A percentile compares a stretch with the other conserved stretches of the same genome.
These are phyloP conservation scores for Pandemis cinnamomeana DNA, from an alignment of 2,888 invertebrate genomes.

Conservation along the genomic window DNA sequence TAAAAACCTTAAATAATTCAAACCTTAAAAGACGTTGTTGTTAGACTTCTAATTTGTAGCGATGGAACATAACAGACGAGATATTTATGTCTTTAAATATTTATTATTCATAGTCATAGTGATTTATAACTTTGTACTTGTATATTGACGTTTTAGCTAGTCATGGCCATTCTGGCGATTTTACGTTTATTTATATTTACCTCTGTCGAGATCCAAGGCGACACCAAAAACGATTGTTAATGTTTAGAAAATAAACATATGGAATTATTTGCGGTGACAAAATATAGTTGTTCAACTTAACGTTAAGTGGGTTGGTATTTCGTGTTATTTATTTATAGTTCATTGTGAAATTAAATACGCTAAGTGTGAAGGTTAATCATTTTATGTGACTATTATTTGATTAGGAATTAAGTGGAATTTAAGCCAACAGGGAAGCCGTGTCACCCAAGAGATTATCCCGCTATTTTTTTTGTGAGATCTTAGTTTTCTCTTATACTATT, in stretches of 20 bases:
- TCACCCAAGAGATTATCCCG: too few species aligned
- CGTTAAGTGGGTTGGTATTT: too few species aligned
- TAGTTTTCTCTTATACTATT: too few species aligned
- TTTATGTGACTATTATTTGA: too few species aligned
- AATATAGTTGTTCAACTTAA: background rate
- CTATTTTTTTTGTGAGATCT: too few species aligned
- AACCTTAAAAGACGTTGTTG: background rate
- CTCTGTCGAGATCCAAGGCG: constrained; percentile 31
- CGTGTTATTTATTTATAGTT: too few species aligned
- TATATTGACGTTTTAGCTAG: constrained; percentile 12
- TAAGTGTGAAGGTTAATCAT: too few species aligned
- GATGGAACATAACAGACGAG: background rate
- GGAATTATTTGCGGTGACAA: background rate
- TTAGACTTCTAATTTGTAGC: background rate
- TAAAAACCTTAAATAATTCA: background rate
- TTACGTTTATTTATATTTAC: constrained; percentile 32
- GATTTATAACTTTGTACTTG: background rate
- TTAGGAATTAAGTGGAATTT: too few species aligned
- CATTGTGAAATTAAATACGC: too few species aligned
- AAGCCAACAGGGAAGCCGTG: too few species aligned
- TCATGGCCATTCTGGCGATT: constrained; percentile 26
- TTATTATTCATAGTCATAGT: constrained; percentile 23
- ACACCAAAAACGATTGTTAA: constrained; percentile 26
- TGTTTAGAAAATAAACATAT: constrained; percentile 23
- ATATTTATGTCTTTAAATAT: background rate